phyloP scores from a whole-genome alignment of 2,797 vertebrate genomes.

The Arrhamphus sclerolepis region DNA sequence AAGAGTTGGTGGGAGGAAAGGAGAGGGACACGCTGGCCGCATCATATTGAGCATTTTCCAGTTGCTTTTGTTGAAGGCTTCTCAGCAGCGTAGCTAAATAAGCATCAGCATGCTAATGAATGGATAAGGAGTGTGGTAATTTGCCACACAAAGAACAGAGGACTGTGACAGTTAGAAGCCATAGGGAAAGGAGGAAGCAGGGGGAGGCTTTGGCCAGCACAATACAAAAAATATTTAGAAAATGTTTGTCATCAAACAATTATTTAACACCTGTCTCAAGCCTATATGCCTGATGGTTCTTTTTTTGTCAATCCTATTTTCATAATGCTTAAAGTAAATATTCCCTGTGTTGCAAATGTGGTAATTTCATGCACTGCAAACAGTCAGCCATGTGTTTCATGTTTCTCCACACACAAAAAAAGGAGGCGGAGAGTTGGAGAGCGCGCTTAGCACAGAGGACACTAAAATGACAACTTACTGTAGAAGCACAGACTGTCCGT shows the following conservation, averaged over 20 bases:
- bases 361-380: constrained; percentile 80
- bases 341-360: constrained; percentile 70
- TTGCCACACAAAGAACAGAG: constrained; percentile 63
- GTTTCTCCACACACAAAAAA: constrained; percentile 63
- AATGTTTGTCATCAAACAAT: constrained; percentile 75
- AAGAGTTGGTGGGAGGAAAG: constrained; percentile 35
- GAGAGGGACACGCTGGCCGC: constrained; percentile 35
- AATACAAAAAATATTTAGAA: constrained; percentile 66
- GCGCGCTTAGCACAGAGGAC: constrained; percentile 69
- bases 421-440: constrained; percentile 29
- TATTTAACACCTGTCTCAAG: constrained; percentile 73
- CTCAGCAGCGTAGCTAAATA: constrained; percentile 79
- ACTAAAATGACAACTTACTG: constrained; percentile 74
- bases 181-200: constrained; percentile 1
- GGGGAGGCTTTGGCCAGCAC: constrained; percentile 16
- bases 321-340: constrained; percentile 76
- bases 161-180: constrained; percentile 41
- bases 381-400: constrained; percentile 75
- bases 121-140: constrained; percentile 75
- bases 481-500: constrained; percentile 69
- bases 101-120: constrained; percentile 81
- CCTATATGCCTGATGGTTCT: constrained; percentile 56
- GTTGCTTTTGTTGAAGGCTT: constrained; percentile 80
- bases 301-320: constrained; percentile 41
- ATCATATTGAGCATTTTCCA: constrained; percentile 80